These are phyloP conservation scores for Andrena bicolor DNA, from an alignment of 2,888 invertebrate genomes.

Conservation along the genomic window DNA sequence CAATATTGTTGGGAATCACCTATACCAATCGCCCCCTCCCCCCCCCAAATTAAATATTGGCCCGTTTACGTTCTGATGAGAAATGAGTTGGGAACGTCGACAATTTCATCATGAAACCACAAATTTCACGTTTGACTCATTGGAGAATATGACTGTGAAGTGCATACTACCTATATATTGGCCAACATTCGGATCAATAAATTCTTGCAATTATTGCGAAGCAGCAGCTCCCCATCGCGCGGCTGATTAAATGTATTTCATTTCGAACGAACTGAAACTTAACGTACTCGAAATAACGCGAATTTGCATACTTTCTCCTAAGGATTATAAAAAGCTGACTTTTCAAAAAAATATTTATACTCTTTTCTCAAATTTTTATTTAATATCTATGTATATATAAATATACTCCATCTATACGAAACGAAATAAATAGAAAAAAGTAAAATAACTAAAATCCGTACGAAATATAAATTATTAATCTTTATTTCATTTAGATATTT, in stretches of 20 bases:
- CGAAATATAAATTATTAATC: too few species aligned
- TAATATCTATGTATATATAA: too few species aligned
- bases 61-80: background rate
- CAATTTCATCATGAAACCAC: background rate
- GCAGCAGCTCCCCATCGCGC: background rate
- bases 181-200: conserved; percentile 31
- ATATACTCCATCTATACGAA: too few species aligned
- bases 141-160: background rate
- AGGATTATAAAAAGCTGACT: too few species aligned
- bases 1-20: background rate
- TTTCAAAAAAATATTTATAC: too few species aligned
- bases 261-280: conserved; percentile 2
- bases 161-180: background rate
- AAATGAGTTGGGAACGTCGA: background rate
- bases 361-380: too few species aligned
- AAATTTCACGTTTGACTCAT: background rate
- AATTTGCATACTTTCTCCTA: background rate
- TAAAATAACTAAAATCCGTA: too few species aligned
- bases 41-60: background rate
- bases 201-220: conserved; percentile 34
- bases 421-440: too few species aligned
- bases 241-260: conserved; percentile 42
- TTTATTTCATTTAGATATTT: too few species aligned
- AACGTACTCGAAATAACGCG: background rate
- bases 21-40: background rate